These are phyloP conservation scores for Falco peregrinus DNA, from an alignment of 2,797 vertebrate genomes.

Conservation along the genomic window DNA sequence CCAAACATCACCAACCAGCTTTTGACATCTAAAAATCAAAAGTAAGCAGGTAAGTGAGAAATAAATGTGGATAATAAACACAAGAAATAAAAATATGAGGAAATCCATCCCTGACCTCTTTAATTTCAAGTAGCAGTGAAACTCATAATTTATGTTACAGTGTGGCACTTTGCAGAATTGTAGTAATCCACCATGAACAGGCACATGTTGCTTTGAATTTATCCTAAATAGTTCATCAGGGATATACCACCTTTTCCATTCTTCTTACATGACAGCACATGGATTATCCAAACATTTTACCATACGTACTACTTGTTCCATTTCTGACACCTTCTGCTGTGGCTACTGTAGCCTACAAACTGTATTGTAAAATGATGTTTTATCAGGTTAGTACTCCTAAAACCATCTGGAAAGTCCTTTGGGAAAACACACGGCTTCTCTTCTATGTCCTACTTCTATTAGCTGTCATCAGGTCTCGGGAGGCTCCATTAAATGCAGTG, in stretches of 20 bases:
- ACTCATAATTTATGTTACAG: neutral
- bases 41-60: constrained; percentile 53
- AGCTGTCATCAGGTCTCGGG: neutral
- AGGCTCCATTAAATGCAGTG: constrained; percentile 1
- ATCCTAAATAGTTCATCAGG: neutral
- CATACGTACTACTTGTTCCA: neutral
- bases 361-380: neutral
- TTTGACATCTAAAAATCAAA: constrained; percentile 89
- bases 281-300: neutral
- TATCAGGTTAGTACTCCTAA: neutral
- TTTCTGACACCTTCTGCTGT: neutral
- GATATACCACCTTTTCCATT: neutral
- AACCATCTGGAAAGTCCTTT: neutral
- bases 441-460: neutral
- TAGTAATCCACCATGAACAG: neutral
- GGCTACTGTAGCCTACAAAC: neutral
- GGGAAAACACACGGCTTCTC: neutral
- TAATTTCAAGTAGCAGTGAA: neutral
- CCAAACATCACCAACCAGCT: constrained; percentile 99
- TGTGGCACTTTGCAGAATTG: neutral
- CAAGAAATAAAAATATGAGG: neutral
- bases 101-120: neutral
- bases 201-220: neutral
- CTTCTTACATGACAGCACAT: neutral
- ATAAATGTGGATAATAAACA: neutral